Base-by-base conservation (phyloP, 2,797 vertebrate genomes). In the Melopsittacus undulatus region DNA sequence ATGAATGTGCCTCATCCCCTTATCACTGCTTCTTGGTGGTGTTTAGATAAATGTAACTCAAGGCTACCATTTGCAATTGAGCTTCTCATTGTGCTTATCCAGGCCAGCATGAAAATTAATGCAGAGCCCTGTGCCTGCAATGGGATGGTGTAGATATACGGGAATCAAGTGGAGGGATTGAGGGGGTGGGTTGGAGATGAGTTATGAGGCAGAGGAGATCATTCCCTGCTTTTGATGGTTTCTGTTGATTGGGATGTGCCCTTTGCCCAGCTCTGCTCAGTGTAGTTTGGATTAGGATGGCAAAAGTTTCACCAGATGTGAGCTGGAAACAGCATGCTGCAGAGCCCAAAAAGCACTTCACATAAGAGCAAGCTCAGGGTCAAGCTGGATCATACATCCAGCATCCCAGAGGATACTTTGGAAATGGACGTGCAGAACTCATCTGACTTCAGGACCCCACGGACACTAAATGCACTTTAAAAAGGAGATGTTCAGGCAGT, bases 41-140 rank as follows among this genome's bases (percentile, higher is more conserved):
- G 70, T 78, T 94, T 83, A 90, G 80, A 92, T 40, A 95, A 92
- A 82, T 10, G 59, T 88, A 90, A 94, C 87, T 96, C 93, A 81
- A 73, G 77, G 86, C 92, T 90, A 86, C 83, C 46, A 2, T 79
- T 69, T 59, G 46, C 63, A 88, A 76, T 69, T 52, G 70, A 76
- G 12, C n/a, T 13, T 66, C 68, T 64, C 5, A 0, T 27, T 46
- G 12, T 24, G 63, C 36, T 94, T 84, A 73, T 83, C 43, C 49
- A 15, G 56, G 10, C 12, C 77, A 56, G 77, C 24, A 12, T 1
- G n/a, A 67, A 79, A 85, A 90, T 54, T 7, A 38, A 52, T 3
- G 1, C 11, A 32, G 24, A 81, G 11, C 21, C 20, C 12, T 0
- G 0, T 38, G 46, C 18, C 57, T 76, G 48, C 26, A 6, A 5